phyloP scores from a whole-genome alignment of 1,140 invertebrate genomes.

The Sinella curviseta region DNA sequence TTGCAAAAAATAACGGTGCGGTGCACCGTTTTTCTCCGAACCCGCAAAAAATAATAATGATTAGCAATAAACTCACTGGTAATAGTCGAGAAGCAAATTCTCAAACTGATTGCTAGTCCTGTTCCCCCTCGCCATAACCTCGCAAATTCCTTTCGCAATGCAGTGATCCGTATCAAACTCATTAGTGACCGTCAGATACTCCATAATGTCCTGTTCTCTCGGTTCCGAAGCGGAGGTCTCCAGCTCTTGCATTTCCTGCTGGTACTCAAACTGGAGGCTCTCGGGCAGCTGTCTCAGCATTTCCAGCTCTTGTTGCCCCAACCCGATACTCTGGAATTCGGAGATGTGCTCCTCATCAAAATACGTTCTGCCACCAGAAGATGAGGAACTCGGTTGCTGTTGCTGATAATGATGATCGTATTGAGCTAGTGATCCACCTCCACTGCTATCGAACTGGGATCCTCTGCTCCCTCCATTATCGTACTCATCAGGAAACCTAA shows the following conservation, averaged over 20 bases:
- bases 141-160: slow-evolving; percentile 44
- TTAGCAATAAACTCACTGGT: slow-evolving; percentile 35
- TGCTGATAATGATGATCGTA: not conserved
- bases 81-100: slow-evolving; percentile 30
- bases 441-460: not conserved
- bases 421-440: not conserved
- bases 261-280: slow-evolving; percentile 10
- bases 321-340: slow-evolving; percentile 3
- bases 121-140: slow-evolving; percentile 42
- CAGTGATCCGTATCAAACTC: slow-evolving; percentile 41
- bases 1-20: too few species aligned
- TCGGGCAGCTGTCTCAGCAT: not conserved
- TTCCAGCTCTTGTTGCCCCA: slow-evolving; percentile 16
- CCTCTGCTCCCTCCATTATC: not conserved
- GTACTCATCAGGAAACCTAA: not conserved
- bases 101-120: slow-evolving; percentile 36
- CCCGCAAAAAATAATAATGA: too few species aligned
- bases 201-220: slow-evolving; percentile 41
- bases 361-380: not conserved
- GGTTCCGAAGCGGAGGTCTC: slow-evolving; percentile 34
- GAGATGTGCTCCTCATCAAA: not conserved
- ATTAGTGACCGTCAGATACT: slow-evolving; percentile 35
- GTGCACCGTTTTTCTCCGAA: too few species aligned
- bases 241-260: slow-evolving; percentile 19
- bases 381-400: not conserved